These are phyloP conservation scores for Dynastes maya DNA, from an alignment of 2,888 invertebrate genomes.

Conservation along the genomic window DNA sequence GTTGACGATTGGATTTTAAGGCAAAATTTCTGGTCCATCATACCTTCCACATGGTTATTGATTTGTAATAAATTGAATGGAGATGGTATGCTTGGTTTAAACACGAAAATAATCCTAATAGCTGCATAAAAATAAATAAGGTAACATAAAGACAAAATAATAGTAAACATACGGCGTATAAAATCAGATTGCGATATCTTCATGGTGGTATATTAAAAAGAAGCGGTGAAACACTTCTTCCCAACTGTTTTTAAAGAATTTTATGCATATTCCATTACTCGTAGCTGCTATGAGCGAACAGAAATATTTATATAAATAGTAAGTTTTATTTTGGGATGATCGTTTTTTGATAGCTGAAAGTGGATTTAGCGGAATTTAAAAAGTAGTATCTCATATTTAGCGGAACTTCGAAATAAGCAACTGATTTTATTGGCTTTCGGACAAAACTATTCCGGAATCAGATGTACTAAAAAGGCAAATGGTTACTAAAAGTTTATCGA, in stretches of 20 bases:
- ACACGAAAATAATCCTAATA: neutral
- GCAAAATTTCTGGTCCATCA: neutral
- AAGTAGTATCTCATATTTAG: neutral
- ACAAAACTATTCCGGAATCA: neutral
- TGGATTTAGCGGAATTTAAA: too few species aligned
- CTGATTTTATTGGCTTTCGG: too few species aligned
- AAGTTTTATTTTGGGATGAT: too few species aligned
- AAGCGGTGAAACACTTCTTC: too few species aligned
- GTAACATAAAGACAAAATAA: neutral
- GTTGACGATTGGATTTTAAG: slow-evolving; percentile 4
- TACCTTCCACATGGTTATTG: neutral
- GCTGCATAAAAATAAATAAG: neutral
- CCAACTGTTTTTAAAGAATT: too few species aligned
- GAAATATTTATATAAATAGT: too few species aligned
- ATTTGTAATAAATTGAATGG: neutral
- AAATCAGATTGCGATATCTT: neutral
- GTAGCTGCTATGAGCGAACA: too few species aligned
- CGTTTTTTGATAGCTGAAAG: too few species aligned
- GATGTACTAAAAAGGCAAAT: neutral
- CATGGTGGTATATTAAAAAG: too few species aligned
- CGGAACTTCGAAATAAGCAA: too few species aligned
- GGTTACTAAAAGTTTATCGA: neutral
- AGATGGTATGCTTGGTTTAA: neutral
- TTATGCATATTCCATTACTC: too few species aligned
- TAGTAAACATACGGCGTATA: neutral